Conservation (phyloP, 2,888 invertebrate genomes). For the Ptilodon capucinus region DNA sequence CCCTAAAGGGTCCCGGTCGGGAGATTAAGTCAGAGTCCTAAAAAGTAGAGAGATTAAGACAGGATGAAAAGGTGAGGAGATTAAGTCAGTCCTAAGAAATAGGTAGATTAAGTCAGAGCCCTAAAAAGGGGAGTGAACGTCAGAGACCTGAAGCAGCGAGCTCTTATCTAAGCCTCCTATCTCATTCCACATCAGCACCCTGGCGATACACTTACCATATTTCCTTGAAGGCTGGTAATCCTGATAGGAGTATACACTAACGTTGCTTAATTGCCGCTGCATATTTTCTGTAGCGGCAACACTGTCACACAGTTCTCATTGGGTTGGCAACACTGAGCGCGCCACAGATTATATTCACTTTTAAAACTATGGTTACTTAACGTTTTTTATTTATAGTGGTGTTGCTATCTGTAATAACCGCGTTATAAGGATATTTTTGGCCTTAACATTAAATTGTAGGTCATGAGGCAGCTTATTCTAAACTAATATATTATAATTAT, state of each 20-base stretch:
- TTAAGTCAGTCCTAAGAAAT: too few relatives aligned
- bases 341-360: slow-evolving; percentile 17
- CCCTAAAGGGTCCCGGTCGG: too few relatives aligned
- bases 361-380: background rate
- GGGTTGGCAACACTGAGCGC: slow-evolving; percentile 33
- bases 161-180: too few relatives aligned
- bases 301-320: slow-evolving; percentile 38
- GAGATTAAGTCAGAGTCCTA: too few relatives aligned
- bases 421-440: slow-evolving; percentile 1
- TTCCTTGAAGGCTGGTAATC: slow-evolving; percentile 71
- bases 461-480: too few relatives aligned
- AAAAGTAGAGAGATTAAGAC: too few relatives aligned
- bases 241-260: slow-evolving; percentile 73
- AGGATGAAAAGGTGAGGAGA: too few relatives aligned
- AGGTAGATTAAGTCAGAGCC: too few relatives aligned
- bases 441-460: background rate
- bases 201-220: slow-evolving; percentile 64
- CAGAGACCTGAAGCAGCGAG: too few relatives aligned
- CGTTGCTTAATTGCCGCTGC: slow-evolving; percentile 77
- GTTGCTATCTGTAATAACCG: slow-evolving; percentile 6
- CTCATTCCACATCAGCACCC: too few relatives aligned
- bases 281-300: slow-evolving; percentile 46
- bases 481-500: too few relatives aligned
- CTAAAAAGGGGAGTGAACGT: too few relatives aligned
- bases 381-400: slow-evolving; percentile 2